Percentiles rank a stretch among this genome's conserved stretches.
These are phyloP conservation scores for Machaerirhynchus nigripectus DNA, from an alignment of 2,113 vertebrate genomes.

Conservation along the genomic window DNA sequence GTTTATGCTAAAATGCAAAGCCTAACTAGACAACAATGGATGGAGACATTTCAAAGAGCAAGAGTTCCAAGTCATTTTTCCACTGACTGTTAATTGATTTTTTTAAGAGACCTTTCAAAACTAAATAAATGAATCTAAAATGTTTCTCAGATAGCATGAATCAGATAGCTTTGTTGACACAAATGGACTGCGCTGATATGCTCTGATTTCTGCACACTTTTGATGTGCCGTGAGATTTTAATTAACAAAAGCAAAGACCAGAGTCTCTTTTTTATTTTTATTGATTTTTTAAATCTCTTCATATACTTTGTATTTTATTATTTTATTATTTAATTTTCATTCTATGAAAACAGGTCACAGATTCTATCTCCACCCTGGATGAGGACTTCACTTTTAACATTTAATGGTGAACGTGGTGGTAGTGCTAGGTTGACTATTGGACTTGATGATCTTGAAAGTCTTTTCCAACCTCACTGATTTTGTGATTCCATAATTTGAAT, in stretches of 20 bases:
- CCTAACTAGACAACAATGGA: not conserved
- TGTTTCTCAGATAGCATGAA: not conserved
- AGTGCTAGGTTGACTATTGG: not conserved
- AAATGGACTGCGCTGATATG: not conserved
- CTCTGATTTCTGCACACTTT: not conserved
- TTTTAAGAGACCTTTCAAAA: not conserved
- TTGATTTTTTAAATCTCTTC: not conserved
- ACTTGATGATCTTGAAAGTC: not conserved
- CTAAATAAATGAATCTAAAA: not conserved
- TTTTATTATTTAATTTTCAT: not conserved
- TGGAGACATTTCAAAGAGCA: not conserved
- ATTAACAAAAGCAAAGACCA: fast-evolving
- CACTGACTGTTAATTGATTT: not conserved
- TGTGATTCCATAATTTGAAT: not conserved
- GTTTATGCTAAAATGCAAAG: not conserved
- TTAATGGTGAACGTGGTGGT: not conserved
- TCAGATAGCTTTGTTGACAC: not conserved
- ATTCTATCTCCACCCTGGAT: not conserved
- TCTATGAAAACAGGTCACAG: not conserved
- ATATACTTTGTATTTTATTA: not conserved
- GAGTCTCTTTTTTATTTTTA: not conserved
- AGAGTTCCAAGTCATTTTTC: not conserved
- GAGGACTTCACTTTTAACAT: not conserved
- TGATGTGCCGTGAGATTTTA: not conserved
- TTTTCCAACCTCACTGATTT: not conserved